Percentiles rank a stretch among this genome's conserved stretches.
Evolutionary conservation across 2,113 vertebrate genomes (phyloP).

Genomic region (Trematocara variabile): DNA sequence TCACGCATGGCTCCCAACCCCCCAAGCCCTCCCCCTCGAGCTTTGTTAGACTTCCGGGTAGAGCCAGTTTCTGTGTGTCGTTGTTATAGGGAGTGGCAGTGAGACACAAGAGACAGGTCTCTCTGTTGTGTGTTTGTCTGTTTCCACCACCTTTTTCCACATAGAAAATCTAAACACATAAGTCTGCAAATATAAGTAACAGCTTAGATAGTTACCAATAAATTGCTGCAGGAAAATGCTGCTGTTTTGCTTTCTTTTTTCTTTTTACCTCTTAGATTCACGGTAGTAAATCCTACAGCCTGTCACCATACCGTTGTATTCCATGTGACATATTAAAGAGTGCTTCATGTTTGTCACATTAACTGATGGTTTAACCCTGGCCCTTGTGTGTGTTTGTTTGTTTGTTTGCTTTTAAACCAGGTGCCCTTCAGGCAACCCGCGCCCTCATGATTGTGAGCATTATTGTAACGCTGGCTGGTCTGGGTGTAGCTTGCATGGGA

Average conservation of each 20-base stretch:
- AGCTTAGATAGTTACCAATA: not conserved
- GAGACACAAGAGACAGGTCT: not conserved
- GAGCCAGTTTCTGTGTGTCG: slow-evolving; percentile 55
- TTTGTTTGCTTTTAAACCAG: slow-evolving; percentile 34
- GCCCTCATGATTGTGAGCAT: slow-evolving; percentile 85
- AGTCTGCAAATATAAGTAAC: not conserved
- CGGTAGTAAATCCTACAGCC: not conserved
- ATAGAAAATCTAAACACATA: not conserved
- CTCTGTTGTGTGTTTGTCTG: not conserved
- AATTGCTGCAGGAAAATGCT: not conserved
- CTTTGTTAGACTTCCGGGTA: slow-evolving; percentile 31
- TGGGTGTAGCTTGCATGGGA: slow-evolving; percentile 79
- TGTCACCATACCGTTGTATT: not conserved
- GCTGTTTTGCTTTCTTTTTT: not conserved
- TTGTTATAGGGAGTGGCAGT: slow-evolving; percentile 33
- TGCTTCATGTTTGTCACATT: not conserved
- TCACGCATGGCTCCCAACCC: not conserved
- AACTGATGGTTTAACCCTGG: not conserved
- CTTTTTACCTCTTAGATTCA: not conserved
- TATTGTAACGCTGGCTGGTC: slow-evolving; percentile 68
- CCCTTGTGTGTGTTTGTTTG: not conserved
- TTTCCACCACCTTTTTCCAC: not conserved
- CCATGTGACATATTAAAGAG: not conserved
- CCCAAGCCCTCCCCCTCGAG: not conserved
- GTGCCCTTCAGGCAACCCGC: slow-evolving; percentile 80